Conservation (phyloP, 2,888 invertebrate species). For the Andricus curvator region DNA sequence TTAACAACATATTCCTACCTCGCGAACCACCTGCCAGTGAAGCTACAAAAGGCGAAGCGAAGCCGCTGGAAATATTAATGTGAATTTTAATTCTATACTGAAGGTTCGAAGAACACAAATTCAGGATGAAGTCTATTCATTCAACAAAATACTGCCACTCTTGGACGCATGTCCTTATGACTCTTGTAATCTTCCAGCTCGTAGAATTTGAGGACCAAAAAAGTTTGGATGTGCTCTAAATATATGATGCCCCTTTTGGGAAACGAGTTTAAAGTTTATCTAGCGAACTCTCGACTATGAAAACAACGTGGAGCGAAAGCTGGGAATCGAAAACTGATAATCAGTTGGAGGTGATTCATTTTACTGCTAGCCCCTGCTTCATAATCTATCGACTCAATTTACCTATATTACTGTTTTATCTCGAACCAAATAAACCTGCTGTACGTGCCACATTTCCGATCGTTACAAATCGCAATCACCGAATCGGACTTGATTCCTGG, state of each 20-base stretch:
- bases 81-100: not conserved
- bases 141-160: not conserved
- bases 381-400: conserved; percentile 14
- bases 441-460: not conserved
- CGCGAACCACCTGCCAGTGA: not conserved
- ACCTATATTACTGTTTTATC: conserved; percentile 6
- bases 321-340: conserved; percentile 30
- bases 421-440: not conserved
- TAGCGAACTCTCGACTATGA: not conserved
- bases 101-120: not conserved
- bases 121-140: not conserved
- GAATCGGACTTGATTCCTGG: not conserved
- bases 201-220: not conserved
- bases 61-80: not conserved
- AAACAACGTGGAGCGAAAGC: not conserved
- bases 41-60: not conserved
- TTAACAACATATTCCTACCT: no score
- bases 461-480: conserved; percentile 4
- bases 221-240: not conserved
- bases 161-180: not conserved
- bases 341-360: not conserved
- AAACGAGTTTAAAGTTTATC: conserved; percentile 7
- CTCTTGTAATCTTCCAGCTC: not conserved
- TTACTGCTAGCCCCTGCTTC: not conserved
- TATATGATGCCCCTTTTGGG: not conserved